Conservation (phyloP, 2,113 vertebrate species). For the Tympanuchus pallidicinctus region DNA sequence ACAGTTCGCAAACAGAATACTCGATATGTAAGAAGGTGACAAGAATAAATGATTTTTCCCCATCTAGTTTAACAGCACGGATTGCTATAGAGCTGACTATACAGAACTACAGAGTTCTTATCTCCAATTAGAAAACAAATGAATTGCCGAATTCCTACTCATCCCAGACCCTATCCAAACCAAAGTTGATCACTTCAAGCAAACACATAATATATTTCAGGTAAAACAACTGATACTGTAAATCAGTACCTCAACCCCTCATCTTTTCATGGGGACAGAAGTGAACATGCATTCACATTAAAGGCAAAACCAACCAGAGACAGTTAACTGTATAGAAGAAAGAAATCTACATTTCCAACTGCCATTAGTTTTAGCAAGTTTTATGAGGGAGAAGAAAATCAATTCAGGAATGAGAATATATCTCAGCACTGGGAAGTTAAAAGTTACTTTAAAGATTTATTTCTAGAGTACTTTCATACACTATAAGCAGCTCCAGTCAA, state of each 20-base stretch:
- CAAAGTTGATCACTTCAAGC: not conserved
- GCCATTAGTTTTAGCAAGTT: not conserved
- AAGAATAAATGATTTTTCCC: not conserved
- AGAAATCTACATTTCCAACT: not conserved
- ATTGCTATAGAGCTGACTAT: not conserved
- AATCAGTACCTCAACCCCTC: not conserved
- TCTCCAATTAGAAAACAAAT: not conserved
- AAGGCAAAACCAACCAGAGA: not conserved
- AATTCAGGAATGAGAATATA: not conserved
- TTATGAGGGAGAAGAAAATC: not conserved
- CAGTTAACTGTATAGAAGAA: not conserved
- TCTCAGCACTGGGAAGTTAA: not conserved
- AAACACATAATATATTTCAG: not conserved
- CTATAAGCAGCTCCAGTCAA: not conserved
- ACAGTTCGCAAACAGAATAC: not conserved
- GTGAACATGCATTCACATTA: not conserved
- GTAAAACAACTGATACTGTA: not conserved
- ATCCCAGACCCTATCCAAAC: not conserved
- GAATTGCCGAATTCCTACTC: not conserved
- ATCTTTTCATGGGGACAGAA: not conserved
- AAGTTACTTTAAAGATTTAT: constrained; percentile 33
- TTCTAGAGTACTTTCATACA: not conserved
- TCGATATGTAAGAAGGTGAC: not conserved
- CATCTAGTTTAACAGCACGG: not conserved
- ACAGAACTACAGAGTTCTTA: not conserved